Base-by-base conservation (phyloP, 1,140 invertebrate species). In the Drosophila insularis region DNA sequence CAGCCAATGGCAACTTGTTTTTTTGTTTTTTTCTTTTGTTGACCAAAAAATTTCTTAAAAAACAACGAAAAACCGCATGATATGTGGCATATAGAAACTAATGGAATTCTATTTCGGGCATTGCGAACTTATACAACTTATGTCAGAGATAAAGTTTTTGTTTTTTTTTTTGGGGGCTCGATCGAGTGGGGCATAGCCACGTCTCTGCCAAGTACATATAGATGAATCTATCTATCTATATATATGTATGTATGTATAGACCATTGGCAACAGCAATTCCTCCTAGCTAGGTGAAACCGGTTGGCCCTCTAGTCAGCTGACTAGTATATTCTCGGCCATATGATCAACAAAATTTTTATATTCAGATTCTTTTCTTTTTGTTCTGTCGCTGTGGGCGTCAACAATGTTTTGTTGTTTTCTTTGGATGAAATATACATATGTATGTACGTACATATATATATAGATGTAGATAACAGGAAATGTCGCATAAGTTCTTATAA, bases 91-190 rank as follows among this genome's bases (percentile, higher is more conserved):
- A 63, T 72, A 21, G 37, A 50, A 56, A 39, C 63, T 14, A 68
- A 43, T 76, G 43, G 39, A 31, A 69, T 70, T 76, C 73, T 77
- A 77, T 77, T 71, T 71, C 58, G 61, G 62, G 27, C 27, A 35
- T 54, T 31, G 35, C 40, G 19, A 39, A 56, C 79, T 86, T 82
- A 87, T 82, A 87, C 71, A 86, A 87, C 78, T 68, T 13, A 37
- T 37, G 35, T 17, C 11, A 50, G 75, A 71, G 82, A 87, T 86
- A 86, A 86, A 87, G 63, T 78, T 78, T 67, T 78, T 71, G 4
- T 27, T 62, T 66, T 7, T 67, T 69, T 78, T 80, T 86, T 86
- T 79, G 79, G 82, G 82, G 82, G 82, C 82, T 86, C 82, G 82
- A 76, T 86, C 82, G 71, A 21, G 50, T 66, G 62, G 50, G 65